Evolutionary conservation across 1,140 invertebrate species (phyloP).

Genomic region (Apis cerana): DNA sequence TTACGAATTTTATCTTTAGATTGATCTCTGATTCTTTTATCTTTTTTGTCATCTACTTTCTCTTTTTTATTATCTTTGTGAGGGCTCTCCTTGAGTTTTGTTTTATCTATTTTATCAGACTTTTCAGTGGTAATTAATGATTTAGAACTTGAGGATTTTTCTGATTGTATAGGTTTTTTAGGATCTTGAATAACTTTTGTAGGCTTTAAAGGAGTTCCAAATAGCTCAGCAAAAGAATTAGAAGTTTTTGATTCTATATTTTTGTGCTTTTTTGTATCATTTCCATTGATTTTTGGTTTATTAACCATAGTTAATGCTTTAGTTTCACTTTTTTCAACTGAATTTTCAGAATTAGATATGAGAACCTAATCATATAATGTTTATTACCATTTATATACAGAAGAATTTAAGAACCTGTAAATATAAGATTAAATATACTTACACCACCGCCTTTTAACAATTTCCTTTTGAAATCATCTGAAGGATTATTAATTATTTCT

Average conservation of each 20-base stretch:
- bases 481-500: conserved; percentile 91
- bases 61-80: conserved; percentile 83
- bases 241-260: conserved; percentile 84
- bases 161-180: conserved; percentile 80
- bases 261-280: conserved; percentile 83
- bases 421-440: conserved; percentile 61
- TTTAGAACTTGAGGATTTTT: conserved; percentile 76
- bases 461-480: conserved; percentile 93
- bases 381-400: background rate
- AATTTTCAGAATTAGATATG: conserved; percentile 69
- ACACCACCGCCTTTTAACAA: conserved; percentile 93
- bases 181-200: conserved; percentile 84
- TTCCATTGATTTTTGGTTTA: conserved; percentile 86
- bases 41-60: conserved; percentile 84
- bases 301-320: conserved; percentile 81
- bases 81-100: conserved; percentile 82
- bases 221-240: conserved; percentile 88
- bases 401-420: background rate
- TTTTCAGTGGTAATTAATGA: conserved; percentile 72
- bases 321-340: conserved; percentile 73
- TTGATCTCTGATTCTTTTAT: conserved; percentile 84
- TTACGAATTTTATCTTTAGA: conserved; percentile 84
- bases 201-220: conserved; percentile 89
- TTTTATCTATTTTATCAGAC: conserved; percentile 85
- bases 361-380: conserved; percentile 57